phyloP scores from a whole-genome alignment of 2,888 invertebrate species.

The Branchipolynoe longqiensis region DNA sequence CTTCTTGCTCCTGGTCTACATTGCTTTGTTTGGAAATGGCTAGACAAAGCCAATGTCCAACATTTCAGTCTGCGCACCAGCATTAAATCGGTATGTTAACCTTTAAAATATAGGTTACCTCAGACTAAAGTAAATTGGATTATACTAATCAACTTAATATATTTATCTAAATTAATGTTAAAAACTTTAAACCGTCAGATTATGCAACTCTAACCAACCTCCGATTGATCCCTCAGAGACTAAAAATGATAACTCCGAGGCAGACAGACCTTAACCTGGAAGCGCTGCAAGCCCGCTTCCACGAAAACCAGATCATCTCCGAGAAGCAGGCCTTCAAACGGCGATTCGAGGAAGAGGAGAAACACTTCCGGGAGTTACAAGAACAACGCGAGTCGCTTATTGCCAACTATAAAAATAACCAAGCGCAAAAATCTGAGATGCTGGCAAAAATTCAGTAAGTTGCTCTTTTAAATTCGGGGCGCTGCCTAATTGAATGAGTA shows the following conservation, averaged over 20 bases:
- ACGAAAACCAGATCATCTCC: slow-evolving; percentile 79
- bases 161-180: too few species aligned
- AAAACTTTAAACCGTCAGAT: too few species aligned
- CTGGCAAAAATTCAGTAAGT: slow-evolving; percentile 81
- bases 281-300: slow-evolving; percentile 76
- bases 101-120: too few species aligned
- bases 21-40: too few species aligned
- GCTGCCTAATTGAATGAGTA: too few species aligned
- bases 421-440: slow-evolving; percentile 79
- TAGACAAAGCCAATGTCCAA: too few species aligned
- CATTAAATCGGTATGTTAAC: too few species aligned
- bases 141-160: too few species aligned
- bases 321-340: slow-evolving; percentile 79
- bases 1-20: too few species aligned
- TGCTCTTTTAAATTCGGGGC: neutral
- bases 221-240: slow-evolving; percentile 75
- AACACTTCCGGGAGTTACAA: slow-evolving; percentile 73
- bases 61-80: too few species aligned
- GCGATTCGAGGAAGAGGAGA: slow-evolving; percentile 78
- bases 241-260: slow-evolving; percentile 81
- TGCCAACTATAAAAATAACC: slow-evolving; percentile 74
- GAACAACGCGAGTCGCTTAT: slow-evolving; percentile 75
- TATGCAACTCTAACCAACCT: too few species aligned
- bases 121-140: too few species aligned
- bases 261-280: slow-evolving; percentile 80